These are phyloP conservation scores for Amyelois transitella DNA, from an alignment of 1,140 invertebrate species.

Conservation along the genomic window DNA sequence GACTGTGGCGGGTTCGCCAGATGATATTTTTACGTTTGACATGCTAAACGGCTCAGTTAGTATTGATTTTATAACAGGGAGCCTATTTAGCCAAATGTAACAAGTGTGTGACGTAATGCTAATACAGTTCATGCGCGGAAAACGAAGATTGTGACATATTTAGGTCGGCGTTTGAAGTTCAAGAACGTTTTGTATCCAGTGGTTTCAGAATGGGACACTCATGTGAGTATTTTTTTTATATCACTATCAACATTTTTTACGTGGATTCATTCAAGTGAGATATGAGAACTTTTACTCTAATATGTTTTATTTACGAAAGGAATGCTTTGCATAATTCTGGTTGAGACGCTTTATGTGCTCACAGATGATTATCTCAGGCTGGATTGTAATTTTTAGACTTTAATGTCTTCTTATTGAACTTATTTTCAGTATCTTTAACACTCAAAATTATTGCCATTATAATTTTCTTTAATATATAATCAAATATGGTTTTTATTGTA, in stretches of 20 bases:
- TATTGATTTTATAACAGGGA: constrained; percentile 49
- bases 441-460: constrained; percentile 14
- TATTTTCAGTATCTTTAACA: no score
- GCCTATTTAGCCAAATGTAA: constrained; percentile 18
- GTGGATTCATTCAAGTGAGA: no score
- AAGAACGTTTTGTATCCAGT: constrained; percentile 19
- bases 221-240: constrained; percentile 41
- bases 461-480: constrained; percentile 11
- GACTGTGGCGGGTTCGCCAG: constrained; percentile 34
- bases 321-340: no score
- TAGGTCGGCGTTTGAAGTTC: constrained; percentile 26
- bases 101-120: constrained; percentile 36
- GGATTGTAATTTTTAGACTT: no score
- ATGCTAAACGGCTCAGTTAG: constrained; percentile 32
- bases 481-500: constrained; percentile 38
- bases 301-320: no score
- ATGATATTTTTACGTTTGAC: constrained; percentile 41
- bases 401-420: no score
- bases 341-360: no score
- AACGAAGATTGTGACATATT: constrained; percentile 13
- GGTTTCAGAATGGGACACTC: constrained; percentile 39
- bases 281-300: no score
- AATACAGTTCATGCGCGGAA: constrained; percentile 22
- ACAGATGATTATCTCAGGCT: no score
- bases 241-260: no score